Base-by-base conservation (phyloP, 2,888 invertebrate species). In the Stenolophus ochropezus region DNA sequence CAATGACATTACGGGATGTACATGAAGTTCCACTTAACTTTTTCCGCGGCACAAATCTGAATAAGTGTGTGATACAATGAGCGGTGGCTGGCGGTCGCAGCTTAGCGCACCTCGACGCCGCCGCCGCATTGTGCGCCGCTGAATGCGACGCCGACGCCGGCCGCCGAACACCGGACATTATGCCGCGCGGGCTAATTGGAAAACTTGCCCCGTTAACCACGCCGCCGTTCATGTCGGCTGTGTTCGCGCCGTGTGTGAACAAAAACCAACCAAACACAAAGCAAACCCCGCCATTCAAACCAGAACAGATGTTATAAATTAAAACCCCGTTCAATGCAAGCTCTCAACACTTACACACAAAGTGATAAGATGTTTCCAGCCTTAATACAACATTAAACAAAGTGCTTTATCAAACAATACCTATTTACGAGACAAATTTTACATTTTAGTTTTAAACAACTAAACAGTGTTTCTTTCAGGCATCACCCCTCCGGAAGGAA, bases 121-220 rank as follows among this genome's bases (percentile, higher is more conserved):
- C 8, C 23, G 16, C 27, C 14, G n/a, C 42, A 71, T 71, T 71
- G 71, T 71, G 51, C 51, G 75, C 25, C 53, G 11, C 23, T 25
- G 75, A 53, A 23, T 75, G 25, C 51, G 75, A 33, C 47, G 20
- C 71, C 20, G 51, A 5, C 42, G 1, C 4, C 18, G 71, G 16
- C 33, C 42, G 33, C 16, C 51, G 51, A 51, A 53, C 53, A 71
- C 71, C 71, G 71, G 71, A 71, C 71, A 47, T 47, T 71, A 71
- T 71, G 42, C 47, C 21, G 71, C 33, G 18, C 18, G 42, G 20
- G 71, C 71, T 71, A 71, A 71, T 71, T 71, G 71, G 71, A 71
- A 71, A 71, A 71, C 71, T 71, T 71, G 71, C 71, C 42, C 47
- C 71, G 71, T 71, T 71, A 33, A 8, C 42, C 20, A 21, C 27